A percentile compares a stretch with the other conserved stretches of the same genome.
Conservation (phyloP, 1,140 invertebrate species). For the Diprion similis region DNA sequence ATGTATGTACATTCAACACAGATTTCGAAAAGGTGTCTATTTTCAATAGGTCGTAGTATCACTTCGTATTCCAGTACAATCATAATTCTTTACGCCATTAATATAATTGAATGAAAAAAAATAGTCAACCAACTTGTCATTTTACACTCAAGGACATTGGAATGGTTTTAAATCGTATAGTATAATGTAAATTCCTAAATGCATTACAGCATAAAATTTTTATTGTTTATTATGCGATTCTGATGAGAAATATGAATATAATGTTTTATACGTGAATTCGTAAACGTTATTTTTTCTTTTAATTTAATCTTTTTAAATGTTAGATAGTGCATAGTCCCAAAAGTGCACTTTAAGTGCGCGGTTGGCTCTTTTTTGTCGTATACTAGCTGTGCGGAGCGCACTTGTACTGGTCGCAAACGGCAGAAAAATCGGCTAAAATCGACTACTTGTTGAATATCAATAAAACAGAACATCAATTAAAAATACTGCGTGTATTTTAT, state of each 20-base stretch:
- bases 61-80: too few species aligned
- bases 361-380: slow-evolving; percentile 55
- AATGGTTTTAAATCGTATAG: neutral
- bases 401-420: slow-evolving; percentile 60
- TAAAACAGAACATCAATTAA: slow-evolving; percentile 6
- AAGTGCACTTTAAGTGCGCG: slow-evolving; percentile 43
- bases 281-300: slow-evolving; percentile 40
- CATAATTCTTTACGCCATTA: too few species aligned
- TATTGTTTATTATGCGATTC: slow-evolving; percentile 4
- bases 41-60: too few species aligned
- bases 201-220: neutral
- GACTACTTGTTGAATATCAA: neutral
- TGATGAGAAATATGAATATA: slow-evolving; percentile 31
- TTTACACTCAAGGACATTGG: neutral
- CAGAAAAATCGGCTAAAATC: slow-evolving; percentile 47
- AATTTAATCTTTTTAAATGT: slow-evolving; percentile 51
- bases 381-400: slow-evolving; percentile 64
- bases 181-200: neutral
- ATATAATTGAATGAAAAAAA: too few species aligned
- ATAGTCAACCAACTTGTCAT: too few species aligned
- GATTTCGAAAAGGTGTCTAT: too few species aligned
- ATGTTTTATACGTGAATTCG: slow-evolving; percentile 37
- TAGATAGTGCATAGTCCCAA: slow-evolving; percentile 52
- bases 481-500: neutral
- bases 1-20: too few species aligned